These are phyloP conservation scores for Lithobius niger DNA, from an alignment of 1,140 invertebrate genomes.

Conservation along the genomic window DNA sequence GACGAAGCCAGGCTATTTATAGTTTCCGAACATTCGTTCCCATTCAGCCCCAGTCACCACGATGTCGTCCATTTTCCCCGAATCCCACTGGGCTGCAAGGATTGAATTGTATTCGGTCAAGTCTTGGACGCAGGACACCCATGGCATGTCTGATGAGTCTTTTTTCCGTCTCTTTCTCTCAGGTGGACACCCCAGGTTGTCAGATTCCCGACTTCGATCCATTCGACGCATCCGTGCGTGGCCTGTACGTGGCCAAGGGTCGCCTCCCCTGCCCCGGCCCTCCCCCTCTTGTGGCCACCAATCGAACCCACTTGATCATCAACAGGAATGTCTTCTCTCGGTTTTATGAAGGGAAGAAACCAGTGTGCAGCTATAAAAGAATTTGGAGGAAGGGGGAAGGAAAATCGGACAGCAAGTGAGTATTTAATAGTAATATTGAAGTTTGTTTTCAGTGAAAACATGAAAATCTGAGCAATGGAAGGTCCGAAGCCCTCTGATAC, in stretches of 20 bases:
- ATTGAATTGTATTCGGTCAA: too few species aligned
- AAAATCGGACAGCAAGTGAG: neutral
- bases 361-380: neutral
- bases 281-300: neutral
- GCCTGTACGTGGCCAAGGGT: neutral
- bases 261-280: neutral
- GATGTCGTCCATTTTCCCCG: too few species aligned
- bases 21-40: too few species aligned
- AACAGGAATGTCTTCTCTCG: neutral
- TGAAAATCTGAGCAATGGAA: too few species aligned
- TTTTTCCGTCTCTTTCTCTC: neutral
- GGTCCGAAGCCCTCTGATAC: too few species aligned
- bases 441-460: too few species aligned
- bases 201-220: conserved; percentile 61
- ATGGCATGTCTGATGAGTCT: too few species aligned
- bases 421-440: too few species aligned
- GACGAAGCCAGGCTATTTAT: too few species aligned
- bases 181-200: conserved; percentile 55
- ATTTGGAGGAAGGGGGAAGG: neutral
- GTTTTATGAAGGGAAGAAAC: neutral
- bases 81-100: too few species aligned
- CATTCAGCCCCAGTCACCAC: too few species aligned
- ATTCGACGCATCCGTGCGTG: conserved; percentile 35
- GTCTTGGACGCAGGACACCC: too few species aligned
- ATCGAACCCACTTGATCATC: neutral